Base-by-base conservation (phyloP, 2,797 vertebrate species). In the Melanotaenia maccullochi region DNA sequence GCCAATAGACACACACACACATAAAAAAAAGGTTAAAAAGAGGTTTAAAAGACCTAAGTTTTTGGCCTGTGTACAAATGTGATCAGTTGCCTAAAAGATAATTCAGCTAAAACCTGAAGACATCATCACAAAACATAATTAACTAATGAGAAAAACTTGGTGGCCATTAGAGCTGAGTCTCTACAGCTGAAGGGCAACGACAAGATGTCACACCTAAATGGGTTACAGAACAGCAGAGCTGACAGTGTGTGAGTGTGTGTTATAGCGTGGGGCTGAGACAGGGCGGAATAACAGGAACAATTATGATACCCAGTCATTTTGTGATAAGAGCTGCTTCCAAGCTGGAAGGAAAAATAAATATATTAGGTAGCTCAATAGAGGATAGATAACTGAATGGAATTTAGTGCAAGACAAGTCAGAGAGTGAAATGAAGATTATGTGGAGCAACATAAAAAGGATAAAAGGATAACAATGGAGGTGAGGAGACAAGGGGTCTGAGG, bases 81-180 rank as follows among this genome's bases (percentile, higher is more conserved):
- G 52, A 83, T 88, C 75, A 76, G 73, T 78, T 82, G 68, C 63
- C 74, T 72, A 70, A 89, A 85, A 85, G 78, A 68, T 69, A 59
- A 75, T 75, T 76, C 20, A 76, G 74, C 69, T 36, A 70, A 78
- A 76, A 83, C 71, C 73, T 71, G 68, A 65, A 65, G 81, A 83
- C 82, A 71, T 75, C 81, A 81, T 89, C 74, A 75, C 64, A 75
- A 81, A 88, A 85, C 76, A 88, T 79, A 82, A 91, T 90, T 86
- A 89, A 86, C 83, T 81, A 89, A 90, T 90, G 84, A 87, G 78
- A 76, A 73, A 78, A 87, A 84, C 47, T 76, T 71, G 79, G 67
- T 79, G 77, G 89, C 81, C 74, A 87, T 90, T 89, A 89, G 75
- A 58, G 20, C 51, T 30, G 73, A 67, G 65, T 77, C 64, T 84